Evolutionary conservation across 1,140 invertebrate species (phyloP).

Genomic region (Branchinecta lynchi): DNA sequence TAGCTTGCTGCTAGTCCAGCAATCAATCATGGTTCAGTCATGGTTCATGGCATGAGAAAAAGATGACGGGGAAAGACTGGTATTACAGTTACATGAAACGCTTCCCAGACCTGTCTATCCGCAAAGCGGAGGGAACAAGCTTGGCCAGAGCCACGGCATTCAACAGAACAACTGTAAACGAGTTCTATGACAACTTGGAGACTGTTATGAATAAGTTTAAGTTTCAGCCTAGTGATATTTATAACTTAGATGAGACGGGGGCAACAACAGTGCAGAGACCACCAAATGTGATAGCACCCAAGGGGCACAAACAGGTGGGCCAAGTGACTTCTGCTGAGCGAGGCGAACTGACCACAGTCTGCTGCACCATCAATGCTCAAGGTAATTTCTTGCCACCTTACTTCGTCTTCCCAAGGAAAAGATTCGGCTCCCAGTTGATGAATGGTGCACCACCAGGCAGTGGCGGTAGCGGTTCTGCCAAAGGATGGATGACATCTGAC

Average conservation of each 20-base stretch:
- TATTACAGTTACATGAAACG: constrained; percentile 30
- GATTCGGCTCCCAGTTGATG: constrained; percentile 19
- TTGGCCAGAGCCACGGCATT: constrained; percentile 30
- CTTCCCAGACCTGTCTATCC: constrained; percentile 28
- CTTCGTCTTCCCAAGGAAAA: constrained; percentile 27
- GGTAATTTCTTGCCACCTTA: constrained; percentile 28
- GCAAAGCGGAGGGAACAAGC: constrained; percentile 32
- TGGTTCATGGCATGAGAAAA: constrained; percentile 27
- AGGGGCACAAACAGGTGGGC: constrained; percentile 32
- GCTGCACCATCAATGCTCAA: constrained; percentile 28
- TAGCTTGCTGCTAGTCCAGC: no score
- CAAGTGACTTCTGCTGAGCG: constrained; percentile 32
- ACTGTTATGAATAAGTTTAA: constrained; percentile 28
- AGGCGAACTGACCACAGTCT: constrained; percentile 32
- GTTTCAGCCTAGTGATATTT: constrained; percentile 29
- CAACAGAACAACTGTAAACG: constrained; percentile 29
- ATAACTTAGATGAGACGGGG: constrained; percentile 34
- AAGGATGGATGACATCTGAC: constrained; percentile 29
- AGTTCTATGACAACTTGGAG: constrained; percentile 29
- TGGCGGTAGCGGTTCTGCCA: constrained; percentile 26
- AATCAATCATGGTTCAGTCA: no score
- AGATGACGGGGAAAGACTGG: constrained; percentile 31
- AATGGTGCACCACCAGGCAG: constrained; percentile 27
- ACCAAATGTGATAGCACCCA: constrained; percentile 28
- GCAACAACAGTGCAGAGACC: constrained; percentile 25